Percentiles rank a stretch among this genome's conserved stretches.
Evolutionary conservation across 2,113 vertebrate species (phyloP).

Genomic region (Nibea albiflora): DNA sequence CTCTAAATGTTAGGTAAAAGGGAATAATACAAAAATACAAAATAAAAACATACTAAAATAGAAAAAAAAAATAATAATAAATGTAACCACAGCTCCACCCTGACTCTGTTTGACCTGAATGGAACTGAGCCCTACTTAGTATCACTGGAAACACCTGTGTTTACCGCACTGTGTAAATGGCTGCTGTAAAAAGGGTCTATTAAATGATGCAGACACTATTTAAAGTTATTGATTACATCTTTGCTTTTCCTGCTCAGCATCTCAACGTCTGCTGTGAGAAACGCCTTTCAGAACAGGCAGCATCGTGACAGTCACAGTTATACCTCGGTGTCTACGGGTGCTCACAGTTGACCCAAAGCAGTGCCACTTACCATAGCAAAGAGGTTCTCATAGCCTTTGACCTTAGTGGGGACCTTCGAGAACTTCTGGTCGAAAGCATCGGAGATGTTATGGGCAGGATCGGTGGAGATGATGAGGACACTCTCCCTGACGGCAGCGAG

Average conservation of each 20-base stretch:
- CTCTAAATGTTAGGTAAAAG: too few relatives aligned
- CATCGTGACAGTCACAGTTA: not conserved
- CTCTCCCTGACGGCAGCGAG: constrained; percentile 94
- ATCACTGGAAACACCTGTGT: too few relatives aligned
- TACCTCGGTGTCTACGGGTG: not conserved
- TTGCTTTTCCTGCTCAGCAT: not conserved
- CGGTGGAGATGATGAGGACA: constrained; percentile 98
- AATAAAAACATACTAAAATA: not conserved
- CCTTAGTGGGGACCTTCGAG: constrained; percentile 97
- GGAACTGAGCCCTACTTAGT: too few relatives aligned
- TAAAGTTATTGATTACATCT: not conserved
- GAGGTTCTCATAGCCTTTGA: constrained; percentile 96
- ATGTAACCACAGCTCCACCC: too few relatives aligned
- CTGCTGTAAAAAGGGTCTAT: too few relatives aligned
- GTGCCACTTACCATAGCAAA: constrained; percentile 92
- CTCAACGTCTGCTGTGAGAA: not conserved
- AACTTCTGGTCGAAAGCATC: constrained; percentile 99
- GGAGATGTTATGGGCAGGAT: constrained; percentile 97
- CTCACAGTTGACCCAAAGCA: not conserved
- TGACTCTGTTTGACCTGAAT: too few relatives aligned
- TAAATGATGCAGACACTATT: not conserved
- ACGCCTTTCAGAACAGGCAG: not conserved
- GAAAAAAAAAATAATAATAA: too few relatives aligned
- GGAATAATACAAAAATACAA: too few relatives aligned
- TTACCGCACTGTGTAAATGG: too few relatives aligned